Base-by-base conservation (phyloP, 2,888 invertebrate genomes). In the Pogonocherus hispidulus region DNA sequence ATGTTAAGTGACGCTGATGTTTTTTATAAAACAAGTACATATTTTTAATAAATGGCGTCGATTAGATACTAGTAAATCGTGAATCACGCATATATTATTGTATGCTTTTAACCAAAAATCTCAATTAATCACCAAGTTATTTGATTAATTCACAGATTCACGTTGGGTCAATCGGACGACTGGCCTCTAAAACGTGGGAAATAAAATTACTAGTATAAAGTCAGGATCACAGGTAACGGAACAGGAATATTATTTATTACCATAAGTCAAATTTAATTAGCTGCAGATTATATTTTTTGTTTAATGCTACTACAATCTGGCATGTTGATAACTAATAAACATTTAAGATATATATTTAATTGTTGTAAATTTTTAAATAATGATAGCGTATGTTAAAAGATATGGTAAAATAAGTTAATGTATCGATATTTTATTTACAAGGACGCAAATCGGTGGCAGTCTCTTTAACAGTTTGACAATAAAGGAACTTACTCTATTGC, bases 141-240 rank as follows among this genome's bases (percentile, higher is more conserved):
- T 70, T 70, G 60, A 64, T 46, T 44, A 54, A 56, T 64, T 55
- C 55, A 63, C 63, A 44, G 16, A 55, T 46, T 22, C 68, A 66
- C 63, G 55, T 67, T 60, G 54, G 63, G 63, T 66, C 68, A 71
- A 66, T 69, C 66, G 66, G 62, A 54, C 63, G 51, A 60, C 63
- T 55, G 71, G 63, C 66, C 71, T 69, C 66, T 60, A 60, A 69
- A 66, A 65, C 71, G 71, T 71, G 71, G 71, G 71, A 71, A 71
- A 56, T 55, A 23, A 60, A 64, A 60, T 37, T 54, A 49, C 37
- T 59, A 27, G 27, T 27, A 5, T 41, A 27, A 64, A 18, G 55
- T 51, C 60, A 62, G 37, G 60, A 62, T 49, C 37, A 62, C 47
- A 46, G n/a, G 18, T 63, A 63, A 63, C 67, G 63, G 63, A 14